These are phyloP conservation scores for Euborellia annulipes DNA, from an alignment of 1,140 invertebrate species.

Conservation along the genomic window DNA sequence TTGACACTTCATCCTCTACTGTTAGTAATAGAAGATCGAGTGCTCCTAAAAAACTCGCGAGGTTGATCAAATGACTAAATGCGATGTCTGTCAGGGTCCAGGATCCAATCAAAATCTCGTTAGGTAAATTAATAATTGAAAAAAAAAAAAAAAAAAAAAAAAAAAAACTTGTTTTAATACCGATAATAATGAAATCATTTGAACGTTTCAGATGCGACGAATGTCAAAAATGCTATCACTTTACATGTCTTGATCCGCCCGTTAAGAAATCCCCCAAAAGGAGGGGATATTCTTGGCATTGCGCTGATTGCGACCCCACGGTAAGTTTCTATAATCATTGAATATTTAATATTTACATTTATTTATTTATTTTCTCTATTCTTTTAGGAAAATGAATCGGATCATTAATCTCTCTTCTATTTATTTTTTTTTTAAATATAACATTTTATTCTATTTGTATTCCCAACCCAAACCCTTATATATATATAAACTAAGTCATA, in stretches of 20 bases:
- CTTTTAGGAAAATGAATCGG: too few relatives aligned
- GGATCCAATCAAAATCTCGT: conserved; percentile 49
- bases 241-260: conserved; percentile 79
- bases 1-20: too few relatives aligned
- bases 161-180: too few relatives aligned
- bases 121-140: conserved; percentile 30
- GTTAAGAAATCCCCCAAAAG: conserved; percentile 86
- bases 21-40: too few relatives aligned
- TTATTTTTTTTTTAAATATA: too few relatives aligned
- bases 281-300: conserved; percentile 88
- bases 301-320: conserved; percentile 85
- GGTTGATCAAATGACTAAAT: conserved; percentile 34
- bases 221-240: conserved; percentile 80
- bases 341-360: too few relatives aligned
- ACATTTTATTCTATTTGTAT: too few relatives aligned
- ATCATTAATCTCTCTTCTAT: too few relatives aligned
- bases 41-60: conserved; percentile 13
- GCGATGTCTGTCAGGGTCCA: conserved; percentile 44
- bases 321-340: conserved; percentile 32
- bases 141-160: conserved; percentile 5
- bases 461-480: too few relatives aligned
- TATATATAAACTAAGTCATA: too few relatives aligned
- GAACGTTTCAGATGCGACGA: conserved; percentile 65
- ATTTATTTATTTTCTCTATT: too few relatives aligned
- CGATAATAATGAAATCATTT: too few relatives aligned